These are phyloP conservation scores for Rhinichthys klamathensis DNA, from an alignment of 2,113 vertebrate species.

Conservation along the genomic window DNA sequence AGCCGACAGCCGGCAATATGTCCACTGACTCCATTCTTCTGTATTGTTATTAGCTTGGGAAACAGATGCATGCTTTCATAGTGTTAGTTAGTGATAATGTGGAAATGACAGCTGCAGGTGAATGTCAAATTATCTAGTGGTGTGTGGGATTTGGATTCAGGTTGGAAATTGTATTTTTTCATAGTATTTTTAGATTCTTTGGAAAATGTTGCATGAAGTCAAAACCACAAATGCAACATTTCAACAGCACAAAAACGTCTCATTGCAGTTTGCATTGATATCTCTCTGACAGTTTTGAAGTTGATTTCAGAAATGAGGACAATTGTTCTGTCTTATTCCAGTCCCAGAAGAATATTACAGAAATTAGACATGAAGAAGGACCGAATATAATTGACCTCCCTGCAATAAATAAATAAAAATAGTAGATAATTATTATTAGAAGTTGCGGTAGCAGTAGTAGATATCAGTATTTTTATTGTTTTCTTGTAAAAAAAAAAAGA, in stretches of 20 bases:
- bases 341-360: not conserved
- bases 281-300: not conserved
- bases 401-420: not conserved
- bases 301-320: not conserved
- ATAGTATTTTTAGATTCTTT: not conserved
- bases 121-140: not conserved
- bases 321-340: not conserved
- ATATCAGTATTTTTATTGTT: not conserved
- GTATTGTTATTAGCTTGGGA: constrained; percentile 7
- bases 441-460: no score
- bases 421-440: not conserved
- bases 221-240: not conserved
- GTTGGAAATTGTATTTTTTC: not conserved
- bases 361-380: not conserved
- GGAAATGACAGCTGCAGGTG: not conserved
- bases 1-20: constrained; percentile 23
- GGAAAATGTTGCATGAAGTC: not conserved
- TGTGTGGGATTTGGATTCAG: not conserved
- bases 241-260: not conserved
- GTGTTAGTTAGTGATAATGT: constrained; percentile 19
- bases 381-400: not conserved
- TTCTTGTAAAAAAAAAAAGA: not conserved
- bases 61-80: not conserved
- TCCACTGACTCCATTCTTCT: not conserved
- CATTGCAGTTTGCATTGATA: not conserved